These are phyloP conservation scores for Seladonia tumulorum DNA, from an alignment of 2,888 invertebrate species.

Conservation along the genomic window DNA sequence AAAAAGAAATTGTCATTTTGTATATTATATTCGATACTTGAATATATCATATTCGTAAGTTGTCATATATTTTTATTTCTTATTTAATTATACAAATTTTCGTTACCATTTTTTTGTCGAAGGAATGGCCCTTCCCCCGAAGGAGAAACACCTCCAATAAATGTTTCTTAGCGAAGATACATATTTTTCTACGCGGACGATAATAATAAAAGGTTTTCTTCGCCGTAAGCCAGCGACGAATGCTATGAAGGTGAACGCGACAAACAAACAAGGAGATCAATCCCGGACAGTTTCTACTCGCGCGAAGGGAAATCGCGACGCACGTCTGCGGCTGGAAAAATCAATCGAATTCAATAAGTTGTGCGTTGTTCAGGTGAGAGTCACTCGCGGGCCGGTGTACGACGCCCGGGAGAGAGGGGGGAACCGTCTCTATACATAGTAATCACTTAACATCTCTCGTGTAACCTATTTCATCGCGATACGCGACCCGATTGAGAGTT, in stretches of 20 bases:
- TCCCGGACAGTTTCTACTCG: not conserved
- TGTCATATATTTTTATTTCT: no score
- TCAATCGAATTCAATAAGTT: not conserved
- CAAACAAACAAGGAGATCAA: not conserved
- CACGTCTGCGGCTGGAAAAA: not conserved
- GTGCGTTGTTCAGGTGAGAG: not conserved
- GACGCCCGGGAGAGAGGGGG: not conserved
- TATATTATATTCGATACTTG: not conserved
- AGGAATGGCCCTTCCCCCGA: no score
- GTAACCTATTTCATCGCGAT: constrained; percentile 30
- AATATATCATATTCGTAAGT: not conserved
- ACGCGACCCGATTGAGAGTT: constrained; percentile 34
- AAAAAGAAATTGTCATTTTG: not conserved
- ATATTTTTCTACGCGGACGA: not conserved
- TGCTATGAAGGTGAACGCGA: not conserved
- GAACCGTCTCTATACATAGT: not conserved
- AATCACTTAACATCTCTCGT: constrained; percentile 17
- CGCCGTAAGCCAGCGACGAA: not conserved
- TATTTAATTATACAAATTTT: no score
- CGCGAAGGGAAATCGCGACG: not conserved
- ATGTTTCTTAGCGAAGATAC: no score
- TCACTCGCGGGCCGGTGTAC: not conserved
- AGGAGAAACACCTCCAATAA: no score
- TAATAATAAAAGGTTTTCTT: not conserved
- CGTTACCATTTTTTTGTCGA: no score